Evolutionary conservation across 2,888 invertebrate species (phyloP).

Genomic region (Tenthredo amoena): DNA sequence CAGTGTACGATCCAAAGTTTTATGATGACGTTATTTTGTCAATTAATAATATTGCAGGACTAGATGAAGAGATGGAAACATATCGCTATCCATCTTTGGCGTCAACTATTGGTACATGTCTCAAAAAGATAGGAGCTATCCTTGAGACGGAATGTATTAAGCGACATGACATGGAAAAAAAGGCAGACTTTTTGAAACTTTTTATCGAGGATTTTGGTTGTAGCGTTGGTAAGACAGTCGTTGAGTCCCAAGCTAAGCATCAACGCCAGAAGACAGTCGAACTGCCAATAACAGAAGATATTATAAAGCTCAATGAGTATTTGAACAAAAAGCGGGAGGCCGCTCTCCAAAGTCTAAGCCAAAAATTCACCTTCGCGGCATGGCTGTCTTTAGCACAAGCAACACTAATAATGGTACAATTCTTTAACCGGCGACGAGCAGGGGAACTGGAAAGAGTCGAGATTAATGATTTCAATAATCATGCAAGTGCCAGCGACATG

Average conservation of each 20-base stretch:
- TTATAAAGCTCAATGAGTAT: too few species aligned
- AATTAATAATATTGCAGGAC: slow-evolving; percentile 39
- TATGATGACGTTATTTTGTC: neutral
- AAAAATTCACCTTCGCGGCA: too few species aligned
- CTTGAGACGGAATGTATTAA: slow-evolving; percentile 20
- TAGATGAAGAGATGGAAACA: slow-evolving; percentile 32
- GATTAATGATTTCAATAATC: too few species aligned
- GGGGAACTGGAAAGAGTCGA: too few species aligned
- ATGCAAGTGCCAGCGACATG: too few species aligned
- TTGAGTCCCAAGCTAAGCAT: slow-evolving; percentile 44
- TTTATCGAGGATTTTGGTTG: slow-evolving; percentile 41
- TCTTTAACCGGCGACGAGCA: too few species aligned
- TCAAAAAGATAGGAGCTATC: slow-evolving; percentile 52
- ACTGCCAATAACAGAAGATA: too few species aligned
- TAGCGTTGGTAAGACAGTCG: slow-evolving; percentile 46
- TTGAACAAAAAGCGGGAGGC: too few species aligned
- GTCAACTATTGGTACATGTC: slow-evolving; percentile 26
- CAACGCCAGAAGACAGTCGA: neutral
- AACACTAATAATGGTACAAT: too few species aligned
- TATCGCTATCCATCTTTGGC: slow-evolving; percentile 50
- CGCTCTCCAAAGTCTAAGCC: too few species aligned
- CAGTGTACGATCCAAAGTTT: slow-evolving; percentile 38
- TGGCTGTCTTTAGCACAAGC: too few species aligned
- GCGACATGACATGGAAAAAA: neutral
- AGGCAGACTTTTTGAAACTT: slow-evolving; percentile 28